A percentile compares a stretch with the other conserved stretches of the same genome.
These are phyloP conservation scores for Congeria kusceri DNA, from an alignment of 2,888 invertebrate species.

Conservation along the genomic window DNA sequence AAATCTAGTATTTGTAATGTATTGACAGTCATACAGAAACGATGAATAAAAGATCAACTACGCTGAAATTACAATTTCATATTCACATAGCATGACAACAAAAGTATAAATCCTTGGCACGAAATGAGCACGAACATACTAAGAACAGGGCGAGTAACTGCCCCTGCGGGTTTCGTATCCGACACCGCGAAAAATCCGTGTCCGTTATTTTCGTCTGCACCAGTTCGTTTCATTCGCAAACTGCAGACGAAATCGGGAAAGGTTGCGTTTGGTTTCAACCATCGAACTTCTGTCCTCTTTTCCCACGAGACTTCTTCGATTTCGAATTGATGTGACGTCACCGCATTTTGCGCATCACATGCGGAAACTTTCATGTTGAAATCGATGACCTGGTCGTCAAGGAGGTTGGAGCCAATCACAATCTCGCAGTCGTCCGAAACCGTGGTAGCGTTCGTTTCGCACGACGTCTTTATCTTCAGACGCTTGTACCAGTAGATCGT, in stretches of 20 bases:
- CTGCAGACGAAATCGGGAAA: conserved; percentile 24
- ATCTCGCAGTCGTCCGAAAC: conserved; percentile 23
- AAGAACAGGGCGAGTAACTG: no score
- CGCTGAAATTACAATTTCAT: no score
- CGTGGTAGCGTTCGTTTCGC: conserved; percentile 23
- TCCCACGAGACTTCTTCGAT: not conserved
- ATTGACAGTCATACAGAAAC: no score
- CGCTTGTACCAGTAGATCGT: conserved; percentile 39
- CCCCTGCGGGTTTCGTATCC: no score
- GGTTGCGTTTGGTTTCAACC: conserved; percentile 23
- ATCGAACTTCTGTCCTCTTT: conserved; percentile 8
- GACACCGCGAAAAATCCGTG: no score
- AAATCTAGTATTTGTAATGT: no score
- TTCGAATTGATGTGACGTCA: conserved; percentile 10
- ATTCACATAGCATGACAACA: no score
- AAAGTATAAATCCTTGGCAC: no score
- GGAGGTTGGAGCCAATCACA: conserved; percentile 37
- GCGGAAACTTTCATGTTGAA: conserved; percentile 29
- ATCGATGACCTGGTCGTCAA: conserved; percentile 27
- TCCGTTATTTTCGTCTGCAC: no score
- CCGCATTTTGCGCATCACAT: conserved; percentile 13
- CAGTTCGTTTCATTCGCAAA: conserved; percentile 10
- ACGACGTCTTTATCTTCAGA: conserved; percentile 37
- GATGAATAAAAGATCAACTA: no score
- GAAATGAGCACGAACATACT: no score